phyloP scores from a whole-genome alignment of 1,140 invertebrate genomes.

The Tigriopus japonicus region DNA sequence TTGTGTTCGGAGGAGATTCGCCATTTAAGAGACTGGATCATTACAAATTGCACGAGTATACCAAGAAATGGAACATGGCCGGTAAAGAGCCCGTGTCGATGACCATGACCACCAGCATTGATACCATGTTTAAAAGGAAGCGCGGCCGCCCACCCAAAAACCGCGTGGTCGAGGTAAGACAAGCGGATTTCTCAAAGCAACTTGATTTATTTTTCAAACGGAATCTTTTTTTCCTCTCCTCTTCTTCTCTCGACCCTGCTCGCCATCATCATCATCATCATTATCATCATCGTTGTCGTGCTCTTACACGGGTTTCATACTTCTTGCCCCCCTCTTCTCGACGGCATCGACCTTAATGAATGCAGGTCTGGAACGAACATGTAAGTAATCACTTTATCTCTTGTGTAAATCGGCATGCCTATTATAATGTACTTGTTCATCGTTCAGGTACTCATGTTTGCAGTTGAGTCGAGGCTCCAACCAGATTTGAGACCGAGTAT shows the following conservation, averaged over 20 bases:
- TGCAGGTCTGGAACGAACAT: conserved; percentile 10
- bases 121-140: conserved; percentile 73
- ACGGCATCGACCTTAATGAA: background rate
- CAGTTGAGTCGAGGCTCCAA: too few relatives aligned
- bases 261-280: too few relatives aligned
- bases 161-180: conserved; percentile 51
- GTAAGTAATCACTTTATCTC: background rate
- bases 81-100: conserved; percentile 31
- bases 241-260: background rate
- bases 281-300: too few relatives aligned
- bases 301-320: too few relatives aligned
- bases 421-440: too few relatives aligned
- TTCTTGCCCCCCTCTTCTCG: too few relatives aligned
- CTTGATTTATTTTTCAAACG: too few relatives aligned
- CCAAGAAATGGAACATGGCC: conserved; percentile 33
- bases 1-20: conserved; percentile 53
- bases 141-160: conserved; percentile 78
- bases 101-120: conserved; percentile 50
- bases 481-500: too few relatives aligned
- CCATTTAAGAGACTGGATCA: conserved; percentile 70
- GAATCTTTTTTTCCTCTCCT: background rate
- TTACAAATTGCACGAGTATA: conserved; percentile 64
- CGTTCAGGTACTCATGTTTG: too few relatives aligned
- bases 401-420: too few relatives aligned
- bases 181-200: too few relatives aligned